Conservation (phyloP, 1,140 invertebrate species). For the Pseudoatta argentina region DNA sequence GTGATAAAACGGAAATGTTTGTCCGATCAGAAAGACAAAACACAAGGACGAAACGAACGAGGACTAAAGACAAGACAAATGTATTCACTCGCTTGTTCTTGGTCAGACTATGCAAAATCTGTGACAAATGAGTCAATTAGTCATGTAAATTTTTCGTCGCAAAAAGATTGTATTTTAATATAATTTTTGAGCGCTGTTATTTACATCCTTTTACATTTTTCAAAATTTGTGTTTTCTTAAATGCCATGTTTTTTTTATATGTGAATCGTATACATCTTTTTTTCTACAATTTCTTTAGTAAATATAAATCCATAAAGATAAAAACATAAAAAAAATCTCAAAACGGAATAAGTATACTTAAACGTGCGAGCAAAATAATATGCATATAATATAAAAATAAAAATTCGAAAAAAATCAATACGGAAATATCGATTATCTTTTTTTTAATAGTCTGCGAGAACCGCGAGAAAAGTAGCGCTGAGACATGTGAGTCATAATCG, state of each 20-base stretch:
- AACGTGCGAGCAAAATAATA: background rate
- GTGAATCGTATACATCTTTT: background rate
- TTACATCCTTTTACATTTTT: background rate
- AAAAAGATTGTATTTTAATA: background rate
- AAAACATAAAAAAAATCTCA: background rate
- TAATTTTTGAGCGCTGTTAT: background rate
- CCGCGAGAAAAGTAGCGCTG: conserved; percentile 26
- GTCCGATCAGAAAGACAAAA: background rate
- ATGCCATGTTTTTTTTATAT: background rate
- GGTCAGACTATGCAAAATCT: background rate
- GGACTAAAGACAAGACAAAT: background rate
- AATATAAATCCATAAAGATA: conserved; percentile 7
- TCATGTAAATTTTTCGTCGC: conserved; percentile 29
- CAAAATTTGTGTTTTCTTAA: background rate
- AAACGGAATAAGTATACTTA: background rate
- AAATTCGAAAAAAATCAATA: background rate
- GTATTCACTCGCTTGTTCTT: conserved; percentile 14
- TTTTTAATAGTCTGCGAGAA: background rate
- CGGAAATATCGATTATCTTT: background rate
- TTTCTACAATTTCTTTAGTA: background rate
- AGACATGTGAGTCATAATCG: conserved; percentile 76
- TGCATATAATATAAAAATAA: background rate
- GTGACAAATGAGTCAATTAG: conserved; percentile 38
- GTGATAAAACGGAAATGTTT: conserved; percentile 17
- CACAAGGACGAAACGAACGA: conserved; percentile 19